These are phyloP conservation scores for Phocides pigmalion DNA, from an alignment of 1,140 invertebrate species.

Conservation along the genomic window DNA sequence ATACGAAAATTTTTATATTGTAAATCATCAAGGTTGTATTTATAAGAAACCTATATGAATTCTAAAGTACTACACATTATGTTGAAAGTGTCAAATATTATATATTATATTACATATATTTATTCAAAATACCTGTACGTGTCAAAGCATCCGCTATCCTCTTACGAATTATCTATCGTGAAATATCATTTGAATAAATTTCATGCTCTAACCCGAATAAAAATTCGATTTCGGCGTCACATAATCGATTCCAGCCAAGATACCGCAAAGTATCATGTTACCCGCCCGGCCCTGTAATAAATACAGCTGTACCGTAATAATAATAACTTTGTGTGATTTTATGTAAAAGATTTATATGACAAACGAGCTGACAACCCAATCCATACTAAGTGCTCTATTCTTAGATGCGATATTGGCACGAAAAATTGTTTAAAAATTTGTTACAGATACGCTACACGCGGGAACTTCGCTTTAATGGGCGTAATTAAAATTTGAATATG, in stretches of 20 bases:
- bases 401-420: conserved; percentile 1
- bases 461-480: too few relatives aligned
- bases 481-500: too few relatives aligned
- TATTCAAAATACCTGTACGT: conserved; percentile 10
- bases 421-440: conserved; percentile 9
- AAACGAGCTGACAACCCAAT: conserved; percentile 25
- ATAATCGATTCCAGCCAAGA: conserved; percentile 45
- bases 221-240: conserved; percentile 48
- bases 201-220: conserved; percentile 50
- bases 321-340: conserved; percentile 34
- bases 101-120: conserved; percentile 20
- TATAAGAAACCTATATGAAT: too few relatives aligned
- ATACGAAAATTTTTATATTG: too few relatives aligned
- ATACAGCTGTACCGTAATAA: conserved; percentile 42
- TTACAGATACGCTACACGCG: neutral
- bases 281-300: conserved; percentile 39
- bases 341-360: conserved; percentile 34
- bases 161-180: conserved; percentile 52
- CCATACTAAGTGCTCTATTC: conserved; percentile 13
- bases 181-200: conserved; percentile 70
- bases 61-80: too few relatives aligned
- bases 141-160: conserved; percentile 36
- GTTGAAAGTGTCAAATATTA: neutral
- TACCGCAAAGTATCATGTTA: conserved; percentile 36
- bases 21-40: too few relatives aligned